phyloP scores from a whole-genome alignment of 2,797 vertebrate genomes.

The Acropternis orthonyx region DNA sequence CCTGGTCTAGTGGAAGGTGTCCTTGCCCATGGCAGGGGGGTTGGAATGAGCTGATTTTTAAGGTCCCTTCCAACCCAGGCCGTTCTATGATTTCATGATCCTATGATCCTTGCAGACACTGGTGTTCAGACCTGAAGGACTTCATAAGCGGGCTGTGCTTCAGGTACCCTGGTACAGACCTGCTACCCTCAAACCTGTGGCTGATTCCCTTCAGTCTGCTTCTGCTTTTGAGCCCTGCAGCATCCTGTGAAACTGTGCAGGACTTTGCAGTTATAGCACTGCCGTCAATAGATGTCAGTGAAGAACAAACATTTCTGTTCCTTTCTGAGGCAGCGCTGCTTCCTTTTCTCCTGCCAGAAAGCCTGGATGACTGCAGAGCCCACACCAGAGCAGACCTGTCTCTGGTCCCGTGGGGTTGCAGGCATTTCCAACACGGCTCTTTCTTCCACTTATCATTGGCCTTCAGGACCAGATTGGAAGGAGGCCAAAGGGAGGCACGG shows the following conservation, averaged over 20 bases:
- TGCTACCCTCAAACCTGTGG: not conserved
- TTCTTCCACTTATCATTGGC: not conserved
- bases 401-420: not conserved
- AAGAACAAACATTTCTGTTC: not conserved
- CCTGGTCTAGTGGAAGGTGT: not conserved
- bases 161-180: not conserved
- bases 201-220: not conserved
- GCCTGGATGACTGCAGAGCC: not conserved
- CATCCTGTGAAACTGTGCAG: not conserved
- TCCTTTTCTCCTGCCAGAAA: not conserved
- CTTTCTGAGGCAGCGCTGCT: fast-evolving
- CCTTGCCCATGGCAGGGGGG: too few species aligned
- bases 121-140: not conserved
- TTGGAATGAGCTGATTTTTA: not conserved
- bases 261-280: not conserved
- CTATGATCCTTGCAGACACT: not conserved
- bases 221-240: not conserved
- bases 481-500: not conserved
- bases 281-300: not conserved
- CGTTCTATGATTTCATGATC: not conserved
- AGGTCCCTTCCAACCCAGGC: not conserved
- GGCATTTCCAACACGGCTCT: fast-evolving
- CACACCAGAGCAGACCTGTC: fast-evolving
- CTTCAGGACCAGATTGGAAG: not conserved
- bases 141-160: not conserved